phyloP scores from a whole-genome alignment of 2,113 vertebrate species.

The Struthio camelus region DNA sequence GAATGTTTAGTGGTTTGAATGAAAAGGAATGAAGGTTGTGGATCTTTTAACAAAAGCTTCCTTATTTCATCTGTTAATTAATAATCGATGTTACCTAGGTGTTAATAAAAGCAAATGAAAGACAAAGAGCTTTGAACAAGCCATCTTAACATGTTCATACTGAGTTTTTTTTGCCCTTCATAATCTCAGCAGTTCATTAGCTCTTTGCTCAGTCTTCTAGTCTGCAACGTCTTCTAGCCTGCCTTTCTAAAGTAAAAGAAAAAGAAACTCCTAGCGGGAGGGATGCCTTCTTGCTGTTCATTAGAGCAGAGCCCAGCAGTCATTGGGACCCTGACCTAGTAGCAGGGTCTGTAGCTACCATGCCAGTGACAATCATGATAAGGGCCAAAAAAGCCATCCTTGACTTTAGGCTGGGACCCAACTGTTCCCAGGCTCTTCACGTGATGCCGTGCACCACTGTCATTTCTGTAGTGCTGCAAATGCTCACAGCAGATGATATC shows the following conservation, averaged over 20 bases:
- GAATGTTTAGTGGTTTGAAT: not conserved
- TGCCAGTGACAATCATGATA: fast-evolving
- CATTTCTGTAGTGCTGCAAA: not conserved
- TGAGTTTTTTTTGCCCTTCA: not conserved
- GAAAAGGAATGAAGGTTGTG: not conserved
- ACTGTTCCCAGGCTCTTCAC: fast-evolving
- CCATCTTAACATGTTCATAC: not conserved
- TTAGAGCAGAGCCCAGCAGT: not conserved
- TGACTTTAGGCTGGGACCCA: not conserved
- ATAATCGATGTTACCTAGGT: not conserved
- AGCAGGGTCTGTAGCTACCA: not conserved
- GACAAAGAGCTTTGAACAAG: not conserved
- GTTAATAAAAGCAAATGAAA: not conserved
- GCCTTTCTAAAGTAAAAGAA: not conserved
- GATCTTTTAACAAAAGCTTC: not conserved
- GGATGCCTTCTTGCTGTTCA: not conserved
- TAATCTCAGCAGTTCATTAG: not conserved
- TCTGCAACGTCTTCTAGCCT: not conserved
- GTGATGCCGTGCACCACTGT: fast-evolving
- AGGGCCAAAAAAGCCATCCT: fast-evolving
- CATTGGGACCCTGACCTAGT: not conserved
- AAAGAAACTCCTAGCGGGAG: not conserved
- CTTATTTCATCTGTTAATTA: not conserved
- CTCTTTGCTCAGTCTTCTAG: not conserved
- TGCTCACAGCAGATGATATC: not conserved